These are phyloP conservation scores for Zoanthus solanderi DNA, from an alignment of 92 coral and sea anemone species.

Conservation along the genomic window DNA sequence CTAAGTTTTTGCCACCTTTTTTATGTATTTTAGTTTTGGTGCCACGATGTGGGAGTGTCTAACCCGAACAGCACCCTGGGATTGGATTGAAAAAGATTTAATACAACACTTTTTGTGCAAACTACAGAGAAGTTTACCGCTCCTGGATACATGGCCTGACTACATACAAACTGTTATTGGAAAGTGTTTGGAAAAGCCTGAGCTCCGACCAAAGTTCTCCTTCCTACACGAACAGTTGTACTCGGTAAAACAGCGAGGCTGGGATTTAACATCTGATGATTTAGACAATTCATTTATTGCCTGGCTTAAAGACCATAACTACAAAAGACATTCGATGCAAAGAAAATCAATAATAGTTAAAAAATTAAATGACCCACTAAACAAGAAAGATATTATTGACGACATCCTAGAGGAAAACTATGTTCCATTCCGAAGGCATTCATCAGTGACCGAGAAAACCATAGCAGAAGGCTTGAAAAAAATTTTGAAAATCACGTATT, in stretches of 20 bases:
- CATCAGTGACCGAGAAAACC: constrained; percentile 47
- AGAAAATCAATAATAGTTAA: neutral
- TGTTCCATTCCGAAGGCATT: constrained; percentile 33
- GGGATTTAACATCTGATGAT: constrained; percentile 43
- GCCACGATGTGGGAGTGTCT: constrained; percentile 90
- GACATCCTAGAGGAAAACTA: constrained; percentile 20
- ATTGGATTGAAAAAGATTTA: constrained; percentile 73
- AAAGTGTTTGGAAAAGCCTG: constrained; percentile 51
- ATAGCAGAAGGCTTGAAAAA: constrained; percentile 24
- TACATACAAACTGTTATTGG: constrained; percentile 55
- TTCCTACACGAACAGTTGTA: constrained; percentile 22
- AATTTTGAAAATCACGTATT: constrained; percentile 37
- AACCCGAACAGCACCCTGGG: constrained; percentile 85
- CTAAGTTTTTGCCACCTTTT: neutral
- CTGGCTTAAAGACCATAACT: constrained; percentile 54
- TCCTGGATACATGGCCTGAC: constrained; percentile 74
- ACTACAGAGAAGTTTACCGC: constrained; percentile 54
- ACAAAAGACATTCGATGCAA: neutral
- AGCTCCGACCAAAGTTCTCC: constrained; percentile 46
- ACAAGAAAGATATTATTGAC: constrained; percentile 50
- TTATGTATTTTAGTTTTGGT: constrained; percentile 73
- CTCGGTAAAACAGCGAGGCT: constrained; percentile 48
- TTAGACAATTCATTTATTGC: constrained; percentile 65
- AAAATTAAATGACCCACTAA: neutral
- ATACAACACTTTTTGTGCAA: constrained; percentile 59